These are phyloP conservation scores for Dasysyrphus albostriatus DNA, from an alignment of 2,888 invertebrate species.

Conservation along the genomic window DNA sequence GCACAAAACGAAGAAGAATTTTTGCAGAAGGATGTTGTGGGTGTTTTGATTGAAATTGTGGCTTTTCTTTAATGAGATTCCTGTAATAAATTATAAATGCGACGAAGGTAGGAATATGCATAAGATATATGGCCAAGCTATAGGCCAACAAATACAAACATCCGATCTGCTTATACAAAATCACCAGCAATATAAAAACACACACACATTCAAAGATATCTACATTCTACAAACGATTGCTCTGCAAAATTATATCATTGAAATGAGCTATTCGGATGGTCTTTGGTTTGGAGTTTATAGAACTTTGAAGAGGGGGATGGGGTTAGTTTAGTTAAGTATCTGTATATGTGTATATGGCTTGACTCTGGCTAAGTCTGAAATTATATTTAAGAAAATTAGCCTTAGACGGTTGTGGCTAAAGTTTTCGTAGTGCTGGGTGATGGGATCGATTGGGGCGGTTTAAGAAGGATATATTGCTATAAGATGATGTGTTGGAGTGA, in stretches of 20 bases:
- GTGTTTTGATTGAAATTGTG: constrained; percentile 77
- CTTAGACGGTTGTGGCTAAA: constrained; percentile 65
- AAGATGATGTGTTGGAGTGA: constrained; percentile 32
- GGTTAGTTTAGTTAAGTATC: constrained; percentile 33
- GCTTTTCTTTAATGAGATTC: constrained; percentile 77
- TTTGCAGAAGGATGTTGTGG: constrained; percentile 75
- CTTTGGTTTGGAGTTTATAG: constrained; percentile 28
- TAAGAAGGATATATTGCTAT: constrained; percentile 21
- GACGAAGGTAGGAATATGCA: constrained; percentile 76
- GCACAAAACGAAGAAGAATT: constrained; percentile 44
- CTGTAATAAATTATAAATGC: constrained; percentile 77
- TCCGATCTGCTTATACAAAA: constrained; percentile 36
- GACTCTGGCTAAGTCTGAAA: constrained; percentile 66
- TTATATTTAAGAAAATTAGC: constrained; percentile 75
- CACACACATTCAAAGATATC: constrained; percentile 5
- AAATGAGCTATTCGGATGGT: constrained; percentile 54
- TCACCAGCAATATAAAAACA: constrained; percentile 42
- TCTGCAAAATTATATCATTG: constrained; percentile 70
- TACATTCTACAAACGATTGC: constrained; percentile 51
- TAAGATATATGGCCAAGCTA: constrained; percentile 70
- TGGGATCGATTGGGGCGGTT: constrained; percentile 36
- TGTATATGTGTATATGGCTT: constrained; percentile 29
- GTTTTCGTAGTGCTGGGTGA: constrained; percentile 42
- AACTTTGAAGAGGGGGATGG: constrained; percentile 26
- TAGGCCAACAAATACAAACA: constrained; percentile 60